Base-by-base conservation (phyloP, 2,797 vertebrate genomes). In the Silurus aristotelis region DNA sequence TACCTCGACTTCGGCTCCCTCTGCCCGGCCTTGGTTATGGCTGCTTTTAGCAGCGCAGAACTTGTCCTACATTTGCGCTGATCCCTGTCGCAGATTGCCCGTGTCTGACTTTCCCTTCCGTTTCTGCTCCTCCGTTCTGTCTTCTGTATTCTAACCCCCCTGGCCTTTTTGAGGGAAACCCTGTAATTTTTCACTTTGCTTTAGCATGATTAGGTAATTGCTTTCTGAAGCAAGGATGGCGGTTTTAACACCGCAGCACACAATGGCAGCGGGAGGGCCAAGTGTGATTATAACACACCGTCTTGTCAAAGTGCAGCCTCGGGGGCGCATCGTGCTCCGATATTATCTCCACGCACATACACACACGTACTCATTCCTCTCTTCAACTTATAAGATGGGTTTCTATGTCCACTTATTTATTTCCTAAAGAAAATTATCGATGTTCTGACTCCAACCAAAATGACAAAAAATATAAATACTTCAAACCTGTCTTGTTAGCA, bases 181-280 rank as follows among this genome's bases (percentile, higher is more conserved):
- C 87, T 87, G 92, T 88, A 89, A 92, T 93, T 94, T 91, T 87
- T 94, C 89, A 93, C 92, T 93, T 92, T 90, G 89, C 90, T 91
- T 89, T 88, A 76, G 90, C 89, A 84, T 92, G 92, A 94, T 91
- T 90, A 92, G 93, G 92, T 94, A 94, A 92, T 93, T 84, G 90
- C 91, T 91, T 92, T 91, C 89, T 90, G 87, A 92, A 91, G 90
- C 91, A 80, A 89, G 86, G 91, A 91, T 85, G 86, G 90, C 89
- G 89, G 93, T 93, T 94, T 38, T 90, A 89, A 90, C 46, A 22
- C 89, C 90, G 78, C 56, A 19, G 72, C 76, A 83, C 86, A 90
- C 89, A 89, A 89, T 91, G 89, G 87, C 46, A 58, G 68, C n/a
- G 17, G 90, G 88, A 91, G 91, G 83, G 81, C 67, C 17, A 14